Evolutionary conservation across 2,888 invertebrate genomes (phyloP).

Genomic region (Scaptomyza tumidula): DNA sequence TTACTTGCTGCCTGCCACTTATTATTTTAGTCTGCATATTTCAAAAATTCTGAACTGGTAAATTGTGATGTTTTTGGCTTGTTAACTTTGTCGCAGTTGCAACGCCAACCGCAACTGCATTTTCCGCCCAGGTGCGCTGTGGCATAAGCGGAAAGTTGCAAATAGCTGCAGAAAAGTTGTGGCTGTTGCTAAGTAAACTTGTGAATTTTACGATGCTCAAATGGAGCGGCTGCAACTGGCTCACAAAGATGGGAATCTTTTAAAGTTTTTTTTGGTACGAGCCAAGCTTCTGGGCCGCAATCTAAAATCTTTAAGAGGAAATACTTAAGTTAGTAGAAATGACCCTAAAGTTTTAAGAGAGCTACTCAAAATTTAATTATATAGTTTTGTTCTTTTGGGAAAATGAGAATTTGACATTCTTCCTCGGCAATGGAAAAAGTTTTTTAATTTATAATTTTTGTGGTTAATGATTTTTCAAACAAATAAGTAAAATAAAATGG

Average conservation of each 20-base stretch:
- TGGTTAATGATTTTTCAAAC: too few species aligned
- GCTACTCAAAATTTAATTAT: not conserved
- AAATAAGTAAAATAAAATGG: too few species aligned
- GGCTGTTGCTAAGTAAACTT: constrained; percentile 22
- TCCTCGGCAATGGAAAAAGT: not conserved
- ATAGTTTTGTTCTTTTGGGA: not conserved
- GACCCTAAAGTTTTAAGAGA: not conserved
- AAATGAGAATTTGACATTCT: not conserved
- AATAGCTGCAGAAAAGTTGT: constrained; percentile 24
- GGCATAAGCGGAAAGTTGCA: constrained; percentile 1
- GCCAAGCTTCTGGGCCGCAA: not conserved
- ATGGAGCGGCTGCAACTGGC: constrained; percentile 9
- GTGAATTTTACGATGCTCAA: constrained; percentile 37
- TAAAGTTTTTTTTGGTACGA: constrained; percentile 18
- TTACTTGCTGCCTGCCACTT: constrained; percentile 20
- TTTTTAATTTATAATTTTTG: not conserved
- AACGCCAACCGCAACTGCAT: not conserved
- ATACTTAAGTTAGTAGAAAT: too few species aligned
- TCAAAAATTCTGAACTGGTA: constrained; percentile 41
- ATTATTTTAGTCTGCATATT: constrained; percentile 53
- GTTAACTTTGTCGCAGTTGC: constrained; percentile 18
- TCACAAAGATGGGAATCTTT: constrained; percentile 42
- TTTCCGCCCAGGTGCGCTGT: not conserved
- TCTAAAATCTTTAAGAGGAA: constrained; percentile 8
- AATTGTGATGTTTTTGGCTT: constrained; percentile 40